Evolutionary conservation across 2,888 invertebrate genomes (phyloP), one percentile per base, ranked within the genome.

Genomic region (Euphydryas editha): DNA sequence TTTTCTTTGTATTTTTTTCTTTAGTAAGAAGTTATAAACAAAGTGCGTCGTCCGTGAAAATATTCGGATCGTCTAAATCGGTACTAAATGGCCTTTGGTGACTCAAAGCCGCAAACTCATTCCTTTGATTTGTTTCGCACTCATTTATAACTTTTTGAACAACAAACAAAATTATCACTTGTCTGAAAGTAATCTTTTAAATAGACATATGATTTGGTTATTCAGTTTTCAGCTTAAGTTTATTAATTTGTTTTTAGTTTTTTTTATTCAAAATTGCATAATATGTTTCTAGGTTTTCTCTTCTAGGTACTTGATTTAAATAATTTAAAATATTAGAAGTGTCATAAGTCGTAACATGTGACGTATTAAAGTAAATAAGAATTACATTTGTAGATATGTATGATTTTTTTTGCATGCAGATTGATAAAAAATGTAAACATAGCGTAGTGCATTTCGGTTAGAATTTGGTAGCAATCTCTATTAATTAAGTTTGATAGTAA

Each of bases 21-120:
- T 37, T 59, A 62, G 59, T 59, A 59, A 61, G 60, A 69, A 69
- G 66, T 55, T 72, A 51, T 55, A 51, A 67, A 67, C 60, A 62
- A 82, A 86, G 87, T 81, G 86, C 87, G 87, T 78, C 86, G 87
- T 77, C 86, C 88, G 84, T 87, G 86, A 86, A 89, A 90, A 86
- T 89, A 90, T 90, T 88, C 84, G 85, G 86, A 79, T 76, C 87
- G 82, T 87, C 90, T 90, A 91, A 86, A 87, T 90, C 81, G 74
- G 86, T 86, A 78, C 84, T 79, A 80, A 84, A 86, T 83, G 87
- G 83, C 85, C 83, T 88, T 88, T 86, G 86, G 84, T 86, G 88
- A 89, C 85, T 86, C 85, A 85, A 84, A 83, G 79, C 75, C 75
- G 78, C 79, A 79, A 78, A 80, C 66, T 72, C 68, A 72, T 70